Evolutionary conservation across 1,140 invertebrate species (phyloP), one percentile per base, ranked within the genome.

Genomic region (Drosophila elegans): DNA sequence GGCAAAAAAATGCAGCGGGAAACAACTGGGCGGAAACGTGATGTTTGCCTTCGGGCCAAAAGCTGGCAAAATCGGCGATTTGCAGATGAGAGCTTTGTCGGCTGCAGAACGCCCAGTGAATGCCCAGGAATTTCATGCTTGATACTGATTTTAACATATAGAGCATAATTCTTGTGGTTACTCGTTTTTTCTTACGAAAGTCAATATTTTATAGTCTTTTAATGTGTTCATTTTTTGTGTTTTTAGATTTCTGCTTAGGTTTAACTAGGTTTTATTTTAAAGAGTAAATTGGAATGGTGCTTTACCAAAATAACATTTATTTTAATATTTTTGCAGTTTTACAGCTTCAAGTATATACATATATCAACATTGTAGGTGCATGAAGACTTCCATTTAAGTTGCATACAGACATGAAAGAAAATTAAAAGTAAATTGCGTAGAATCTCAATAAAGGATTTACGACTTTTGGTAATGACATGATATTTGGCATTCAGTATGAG

Each of bases 1-100:
- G 6, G 46, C 27, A 27, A 41, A 55, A 66, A 49, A 21, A 29
- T 9, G 45, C 64, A 46, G n/a, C 32, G 51, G 13, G 38, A 21
- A 56, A 68, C 45, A 61, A 38, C 59, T 45, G 32, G 42, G 64
- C 64, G 60, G 64, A 68, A 66, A 66, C 64, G 60, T 68, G 64
- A 66, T 68, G 61, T 68, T 66, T 68, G 64, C 59, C 46, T 38
- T 44, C 9, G 45, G 38, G 60, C 64, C 46, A 32, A 44, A 53
- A 64, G 61, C 60, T 21, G 64, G 29, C 16, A 45, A 66, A 52
- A 52, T 56, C 36, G 13, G 44, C 38, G 46, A 52, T 66, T 52
- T 68, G 38, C 60, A 52, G 64, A 51, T 52, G 61, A 66, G 61
- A 52, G 64, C 60, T 64, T 68, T 68, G 64, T 67, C 64, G 59